A percentile compares a stretch with the other conserved stretches of the same genome.
These are phyloP conservation scores for Ramphastos sulfuratus DNA, from an alignment of 2,113 vertebrate genomes.

Conservation along the genomic window DNA sequence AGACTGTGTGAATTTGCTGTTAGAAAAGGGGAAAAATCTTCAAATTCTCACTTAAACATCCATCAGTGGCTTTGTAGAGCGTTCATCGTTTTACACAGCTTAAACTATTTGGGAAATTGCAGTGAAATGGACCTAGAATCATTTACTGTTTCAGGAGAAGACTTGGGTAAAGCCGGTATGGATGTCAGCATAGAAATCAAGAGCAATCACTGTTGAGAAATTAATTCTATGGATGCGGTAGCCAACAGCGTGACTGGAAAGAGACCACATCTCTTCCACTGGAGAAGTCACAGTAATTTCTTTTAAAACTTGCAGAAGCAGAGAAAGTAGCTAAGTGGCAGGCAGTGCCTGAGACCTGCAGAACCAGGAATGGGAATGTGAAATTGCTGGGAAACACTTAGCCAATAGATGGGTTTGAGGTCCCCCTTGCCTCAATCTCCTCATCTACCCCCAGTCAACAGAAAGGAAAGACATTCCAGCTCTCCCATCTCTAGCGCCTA, in stretches of 20 bases:
- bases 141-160: neutral
- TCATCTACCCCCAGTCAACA: neutral
- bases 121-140: neutral
- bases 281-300: neutral
- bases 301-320: neutral
- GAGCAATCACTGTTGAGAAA: neutral
- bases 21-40: neutral
- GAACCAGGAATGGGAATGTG: neutral
- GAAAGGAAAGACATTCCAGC: neutral
- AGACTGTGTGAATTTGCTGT: slow-evolving; percentile 11
- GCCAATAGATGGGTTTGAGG: neutral
- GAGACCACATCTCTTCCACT: neutral
- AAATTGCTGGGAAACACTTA: neutral
- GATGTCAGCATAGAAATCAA: slow-evolving; percentile 13
- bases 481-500: neutral
- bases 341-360: neutral
- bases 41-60: neutral
- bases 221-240: neutral
- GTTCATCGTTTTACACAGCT: neutral
- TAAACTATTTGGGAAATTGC: slow-evolving; percentile 22
- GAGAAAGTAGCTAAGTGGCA: neutral
- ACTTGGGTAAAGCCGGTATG: neutral
- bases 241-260: neutral
- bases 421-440: neutral
- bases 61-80: neutral